Evolutionary conservation across 2,888 invertebrate genomes (phyloP).

Genomic region (Pediacus dermestoides): DNA sequence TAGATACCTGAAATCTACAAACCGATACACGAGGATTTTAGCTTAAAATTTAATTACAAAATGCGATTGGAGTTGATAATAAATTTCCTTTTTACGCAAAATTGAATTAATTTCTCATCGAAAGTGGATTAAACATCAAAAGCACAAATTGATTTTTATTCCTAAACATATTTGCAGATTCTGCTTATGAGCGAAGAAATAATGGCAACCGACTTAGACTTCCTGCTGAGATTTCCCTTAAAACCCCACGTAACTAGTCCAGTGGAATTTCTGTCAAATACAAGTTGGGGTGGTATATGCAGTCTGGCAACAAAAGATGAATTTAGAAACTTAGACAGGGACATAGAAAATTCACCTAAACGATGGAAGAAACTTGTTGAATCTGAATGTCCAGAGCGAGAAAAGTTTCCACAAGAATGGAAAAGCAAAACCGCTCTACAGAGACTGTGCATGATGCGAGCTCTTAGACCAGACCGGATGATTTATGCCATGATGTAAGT

Average conservation of each 20-base stretch:
- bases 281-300: slow-evolving; percentile 94
- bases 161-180: slow-evolving; percentile 66
- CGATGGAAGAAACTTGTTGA: slow-evolving; percentile 97
- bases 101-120: no score
- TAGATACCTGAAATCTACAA: no score
- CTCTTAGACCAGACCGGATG: slow-evolving; percentile 92
- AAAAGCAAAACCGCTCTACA: slow-evolving; percentile 93
- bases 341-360: slow-evolving; percentile 94
- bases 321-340: slow-evolving; percentile 88
- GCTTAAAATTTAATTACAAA: no score
- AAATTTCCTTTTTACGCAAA: no score
- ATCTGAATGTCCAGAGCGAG: slow-evolving; percentile 90
- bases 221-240: slow-evolving; percentile 86
- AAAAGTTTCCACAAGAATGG: slow-evolving; percentile 98
- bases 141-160: no score
- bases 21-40: no score
- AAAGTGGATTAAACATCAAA: no score
- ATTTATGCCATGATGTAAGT: slow-evolving; percentile 88
- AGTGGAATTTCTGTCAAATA: slow-evolving; percentile 89
- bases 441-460: slow-evolving; percentile 92
- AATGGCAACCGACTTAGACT: slow-evolving; percentile 80
- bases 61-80: no score
- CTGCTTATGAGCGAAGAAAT: slow-evolving; percentile 84
- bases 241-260: slow-evolving; percentile 91
- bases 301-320: slow-evolving; percentile 87